These are phyloP conservation scores for Bombus difficillimus DNA, from an alignment of 1,140 invertebrate genomes.

Conservation along the genomic window DNA sequence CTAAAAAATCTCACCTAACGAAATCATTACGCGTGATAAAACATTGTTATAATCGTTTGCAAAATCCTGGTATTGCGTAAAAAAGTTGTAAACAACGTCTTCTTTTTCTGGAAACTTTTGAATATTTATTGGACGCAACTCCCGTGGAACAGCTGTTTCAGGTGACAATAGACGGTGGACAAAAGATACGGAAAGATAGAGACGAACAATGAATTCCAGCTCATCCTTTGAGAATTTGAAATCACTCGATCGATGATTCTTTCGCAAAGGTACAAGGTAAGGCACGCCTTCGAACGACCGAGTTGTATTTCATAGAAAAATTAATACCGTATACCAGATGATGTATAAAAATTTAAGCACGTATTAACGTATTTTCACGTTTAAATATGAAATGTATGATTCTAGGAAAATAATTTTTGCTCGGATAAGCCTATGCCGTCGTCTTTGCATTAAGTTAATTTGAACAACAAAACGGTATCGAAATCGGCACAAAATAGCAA, in stretches of 20 bases:
- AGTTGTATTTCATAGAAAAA: too few relatives aligned
- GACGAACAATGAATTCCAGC: conserved; percentile 11
- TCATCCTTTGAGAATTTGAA: conserved; percentile 16
- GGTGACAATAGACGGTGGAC: conserved; percentile 2
- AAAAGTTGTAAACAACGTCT: not conserved
- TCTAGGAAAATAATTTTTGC: not conserved
- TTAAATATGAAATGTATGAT: not conserved
- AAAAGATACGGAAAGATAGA: conserved; percentile 3
- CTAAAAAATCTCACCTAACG: not conserved
- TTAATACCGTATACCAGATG: not conserved
- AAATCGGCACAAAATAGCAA: conserved; percentile 31
- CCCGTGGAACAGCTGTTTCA: not conserved
- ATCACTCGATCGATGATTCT: conserved; percentile 15
- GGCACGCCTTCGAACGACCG: not conserved
- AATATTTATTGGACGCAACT: conserved; percentile 33
- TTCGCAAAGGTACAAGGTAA: not conserved
- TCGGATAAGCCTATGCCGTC: not conserved
- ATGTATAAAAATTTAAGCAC: not conserved
- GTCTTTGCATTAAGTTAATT: not conserved
- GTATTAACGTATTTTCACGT: not conserved
- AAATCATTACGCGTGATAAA: not conserved
- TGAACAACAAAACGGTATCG: not conserved
- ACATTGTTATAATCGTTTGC: not conserved
- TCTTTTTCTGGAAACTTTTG: not conserved
- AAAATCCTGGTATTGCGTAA: not conserved